Base-by-base conservation (phyloP, 2,113 vertebrate genomes). In the Labeo catla region DNA sequence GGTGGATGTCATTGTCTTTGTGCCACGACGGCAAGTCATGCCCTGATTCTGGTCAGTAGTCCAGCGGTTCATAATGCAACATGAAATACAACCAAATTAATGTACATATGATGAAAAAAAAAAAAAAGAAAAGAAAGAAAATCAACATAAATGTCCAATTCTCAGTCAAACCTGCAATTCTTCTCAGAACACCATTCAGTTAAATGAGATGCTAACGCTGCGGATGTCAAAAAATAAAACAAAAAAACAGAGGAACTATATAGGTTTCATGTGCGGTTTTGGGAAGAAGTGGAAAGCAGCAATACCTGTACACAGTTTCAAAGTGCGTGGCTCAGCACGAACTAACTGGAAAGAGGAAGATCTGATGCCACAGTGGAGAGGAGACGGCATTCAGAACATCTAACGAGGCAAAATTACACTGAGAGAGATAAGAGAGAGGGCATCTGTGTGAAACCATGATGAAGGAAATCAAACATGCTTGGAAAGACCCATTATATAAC, bases 1-100 rank as follows among this genome's bases (percentile, higher is more conserved):
- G 93, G 91, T 92, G 93, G 92, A 92, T 91, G 88, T 91, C 49
- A 85, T 91, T 90, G 76, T 89, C 86, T 87, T 90, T 91, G 88
- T 88, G 87, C 85, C 87, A 87, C 76, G 81, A 52, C 84, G 61
- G 86, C 78, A 89, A 84, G 83, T 86, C 85, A 83, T 87, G 88
- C 85, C 84, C 87, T 87, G 86, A 85, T 87, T 87, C 88, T 88
- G 50, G 81, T 89, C 84, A 91, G 83, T 87, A 90, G 83, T 88
- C 66, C 86, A 87, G 86, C 68, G 80, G 21, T 79, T 89, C 89
- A 91, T 66, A 86, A 84, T 28, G 61, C 50, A 76, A 63, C 21
- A 88, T 43, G 88, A 92, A 89, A 89, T 92, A 88, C 83, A 84
- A 80, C 34, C 76, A 79, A 88, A 76, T 89, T 47, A 91, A 81